Percentiles rank a stretch among this genome's conserved stretches.
These are phyloP conservation scores for Gyrodactylus bullatarudis DNA, from an alignment of 1,140 invertebrate genomes.

Conservation along the genomic window DNA sequence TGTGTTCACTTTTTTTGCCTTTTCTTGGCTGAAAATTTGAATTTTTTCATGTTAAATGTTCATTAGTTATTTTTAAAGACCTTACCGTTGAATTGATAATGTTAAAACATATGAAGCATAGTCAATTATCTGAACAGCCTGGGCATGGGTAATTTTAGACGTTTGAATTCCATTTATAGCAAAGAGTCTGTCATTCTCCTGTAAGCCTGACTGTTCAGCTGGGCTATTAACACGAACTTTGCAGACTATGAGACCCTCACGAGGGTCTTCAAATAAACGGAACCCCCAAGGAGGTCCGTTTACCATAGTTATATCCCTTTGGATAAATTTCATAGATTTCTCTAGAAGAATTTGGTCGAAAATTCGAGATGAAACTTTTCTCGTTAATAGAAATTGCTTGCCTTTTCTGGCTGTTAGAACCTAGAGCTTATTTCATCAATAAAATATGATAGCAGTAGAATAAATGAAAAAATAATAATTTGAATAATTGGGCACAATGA, in stretches of 20 bases:
- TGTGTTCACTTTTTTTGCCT: not conserved
- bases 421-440: too few species aligned
- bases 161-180: not conserved
- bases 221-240: not conserved
- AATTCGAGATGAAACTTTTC: not conserved
- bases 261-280: not conserved
- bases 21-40: not conserved
- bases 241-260: not conserved
- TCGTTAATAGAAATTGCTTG: too few species aligned
- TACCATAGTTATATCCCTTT: not conserved
- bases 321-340: not conserved
- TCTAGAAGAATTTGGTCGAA: slow-evolving; percentile 20
- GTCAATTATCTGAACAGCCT: not conserved
- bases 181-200: not conserved
- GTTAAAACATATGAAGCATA: not conserved
- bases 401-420: too few species aligned
- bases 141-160: not conserved
- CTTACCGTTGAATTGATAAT: not conserved
- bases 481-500: too few species aligned
- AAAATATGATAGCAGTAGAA: too few species aligned
- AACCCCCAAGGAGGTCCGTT: slow-evolving; percentile 4
- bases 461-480: too few species aligned
- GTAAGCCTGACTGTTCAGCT: not conserved
- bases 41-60: not conserved
- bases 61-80: too few species aligned